These are phyloP conservation scores for Mustelus asterias DNA, from an alignment of 2,113 vertebrate species.

Conservation along the genomic window DNA sequence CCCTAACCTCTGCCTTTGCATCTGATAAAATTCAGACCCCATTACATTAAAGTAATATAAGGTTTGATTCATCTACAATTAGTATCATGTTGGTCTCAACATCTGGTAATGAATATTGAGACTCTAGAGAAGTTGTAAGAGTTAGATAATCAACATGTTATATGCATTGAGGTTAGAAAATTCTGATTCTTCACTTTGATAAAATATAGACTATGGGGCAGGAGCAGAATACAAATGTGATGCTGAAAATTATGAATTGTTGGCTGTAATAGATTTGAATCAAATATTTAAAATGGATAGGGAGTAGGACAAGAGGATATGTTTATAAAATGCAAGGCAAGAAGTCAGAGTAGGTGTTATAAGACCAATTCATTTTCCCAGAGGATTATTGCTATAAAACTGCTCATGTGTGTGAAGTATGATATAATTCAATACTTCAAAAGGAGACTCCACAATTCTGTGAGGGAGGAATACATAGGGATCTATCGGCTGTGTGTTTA, in stretches of 20 bases:
- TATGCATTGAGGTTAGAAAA: background rate
- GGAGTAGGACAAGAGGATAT: background rate
- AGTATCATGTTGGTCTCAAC: too few species aligned
- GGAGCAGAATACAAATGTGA: background rate
- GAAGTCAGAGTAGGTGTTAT: background rate
- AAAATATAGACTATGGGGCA: background rate
- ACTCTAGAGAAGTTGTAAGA: background rate
- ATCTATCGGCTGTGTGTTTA: background rate
- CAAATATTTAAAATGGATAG: background rate
- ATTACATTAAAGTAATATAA: background rate
- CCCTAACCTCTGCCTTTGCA: too few species aligned
- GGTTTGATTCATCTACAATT: conserved; percentile 18
- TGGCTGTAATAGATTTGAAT: background rate
- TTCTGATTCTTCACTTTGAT: background rate
- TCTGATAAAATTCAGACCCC: background rate
- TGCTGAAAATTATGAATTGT: background rate
- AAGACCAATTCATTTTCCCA: background rate
- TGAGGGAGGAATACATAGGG: background rate
- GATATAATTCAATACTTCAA: background rate
- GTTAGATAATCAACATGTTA: background rate
- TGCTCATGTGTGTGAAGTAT: background rate
- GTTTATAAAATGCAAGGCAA: background rate
- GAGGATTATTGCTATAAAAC: background rate
- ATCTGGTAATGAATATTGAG: background rate
- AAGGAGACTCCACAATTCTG: background rate